Conservation (phyloP, 2,888 invertebrate genomes). For the Cylindroiulus punctatus region DNA sequence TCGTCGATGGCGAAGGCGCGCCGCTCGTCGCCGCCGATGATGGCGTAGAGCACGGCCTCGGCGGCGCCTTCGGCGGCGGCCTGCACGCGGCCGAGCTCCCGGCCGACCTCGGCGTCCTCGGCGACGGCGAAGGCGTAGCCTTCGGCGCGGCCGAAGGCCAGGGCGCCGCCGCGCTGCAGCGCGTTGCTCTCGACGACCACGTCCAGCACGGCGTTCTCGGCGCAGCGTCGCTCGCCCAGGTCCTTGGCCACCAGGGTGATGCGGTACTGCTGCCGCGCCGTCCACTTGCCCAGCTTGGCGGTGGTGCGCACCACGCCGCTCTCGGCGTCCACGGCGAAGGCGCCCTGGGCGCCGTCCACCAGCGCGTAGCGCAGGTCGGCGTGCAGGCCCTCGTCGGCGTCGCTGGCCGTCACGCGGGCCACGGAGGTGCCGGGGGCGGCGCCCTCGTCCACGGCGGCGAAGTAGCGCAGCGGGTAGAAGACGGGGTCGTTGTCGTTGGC, state of each 20-base stretch:
- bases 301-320: conserved; percentile 80
- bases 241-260: conserved; percentile 81
- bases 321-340: conserved; percentile 81
- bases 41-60: conserved; percentile 74
- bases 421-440: conserved; percentile 74
- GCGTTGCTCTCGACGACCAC: conserved; percentile 60
- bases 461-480: conserved; percentile 90
- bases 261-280: conserved; percentile 73
- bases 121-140: conserved; percentile 84
- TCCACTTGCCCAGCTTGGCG: conserved; percentile 73
- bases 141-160: conserved; percentile 77
- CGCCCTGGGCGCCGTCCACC: conserved; percentile 77
- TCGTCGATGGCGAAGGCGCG: conserved; percentile 83
- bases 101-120: conserved; percentile 81
- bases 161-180: conserved; percentile 65
- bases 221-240: conserved; percentile 76
- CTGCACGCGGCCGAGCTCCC: conserved; percentile 80
- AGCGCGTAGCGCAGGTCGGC: conserved; percentile 75
- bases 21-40: conserved; percentile 82
- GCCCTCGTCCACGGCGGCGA: conserved; percentile 79
- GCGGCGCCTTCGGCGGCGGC: conserved; percentile 63
- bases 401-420: conserved; percentile 71
- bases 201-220: conserved; percentile 77
- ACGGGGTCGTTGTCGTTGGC: conserved; percentile 92
- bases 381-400: conserved; percentile 85